These are phyloP conservation scores for Alviniconcha strummeri DNA, from an alignment of 2,888 invertebrate genomes.

Conservation along the genomic window DNA sequence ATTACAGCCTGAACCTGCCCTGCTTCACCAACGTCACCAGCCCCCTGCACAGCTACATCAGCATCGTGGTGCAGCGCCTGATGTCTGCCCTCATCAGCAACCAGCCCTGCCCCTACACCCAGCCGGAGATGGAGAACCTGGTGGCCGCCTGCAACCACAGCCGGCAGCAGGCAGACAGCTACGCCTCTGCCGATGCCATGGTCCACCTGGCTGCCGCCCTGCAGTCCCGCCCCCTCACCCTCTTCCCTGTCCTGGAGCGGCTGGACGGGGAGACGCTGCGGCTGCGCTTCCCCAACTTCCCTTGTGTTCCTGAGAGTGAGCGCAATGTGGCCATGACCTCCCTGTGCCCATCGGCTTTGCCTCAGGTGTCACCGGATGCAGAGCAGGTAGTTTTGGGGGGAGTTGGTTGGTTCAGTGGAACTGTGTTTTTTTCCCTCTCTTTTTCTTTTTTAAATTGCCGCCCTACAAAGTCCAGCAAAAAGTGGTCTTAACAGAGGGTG, in stretches of 20 bases:
- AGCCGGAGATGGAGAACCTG: constrained; percentile 39
- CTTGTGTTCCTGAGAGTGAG: constrained; percentile 40
- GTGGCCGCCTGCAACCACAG: constrained; percentile 9
- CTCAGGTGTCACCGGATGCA: not conserved
- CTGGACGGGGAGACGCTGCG: constrained; percentile 43
- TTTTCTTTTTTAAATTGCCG: too few species aligned
- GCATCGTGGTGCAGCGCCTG: constrained; percentile 64
- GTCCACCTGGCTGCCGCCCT: constrained; percentile 51
- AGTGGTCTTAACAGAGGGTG: too few species aligned
- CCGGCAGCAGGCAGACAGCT: not conserved
- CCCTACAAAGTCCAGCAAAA: too few species aligned
- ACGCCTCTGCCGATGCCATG: constrained; percentile 35
- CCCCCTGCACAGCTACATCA: constrained; percentile 64
- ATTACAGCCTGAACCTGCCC: constrained; percentile 57
- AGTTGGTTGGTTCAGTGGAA: not conserved
- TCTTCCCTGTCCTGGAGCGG: constrained; percentile 58
- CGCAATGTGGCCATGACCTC: constrained; percentile 43
- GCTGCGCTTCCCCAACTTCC: constrained; percentile 37
- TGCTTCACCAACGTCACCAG: constrained; percentile 60
- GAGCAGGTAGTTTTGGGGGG: not conserved
- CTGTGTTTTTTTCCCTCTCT: too few species aligned
- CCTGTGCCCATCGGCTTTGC: constrained; percentile 45
- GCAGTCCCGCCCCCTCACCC: constrained; percentile 50
- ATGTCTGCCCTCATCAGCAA: constrained; percentile 55
- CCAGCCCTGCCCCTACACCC: constrained; percentile 51